phyloP scores from a whole-genome alignment of 2,888 invertebrate genomes.

The Cryptus armator region DNA sequence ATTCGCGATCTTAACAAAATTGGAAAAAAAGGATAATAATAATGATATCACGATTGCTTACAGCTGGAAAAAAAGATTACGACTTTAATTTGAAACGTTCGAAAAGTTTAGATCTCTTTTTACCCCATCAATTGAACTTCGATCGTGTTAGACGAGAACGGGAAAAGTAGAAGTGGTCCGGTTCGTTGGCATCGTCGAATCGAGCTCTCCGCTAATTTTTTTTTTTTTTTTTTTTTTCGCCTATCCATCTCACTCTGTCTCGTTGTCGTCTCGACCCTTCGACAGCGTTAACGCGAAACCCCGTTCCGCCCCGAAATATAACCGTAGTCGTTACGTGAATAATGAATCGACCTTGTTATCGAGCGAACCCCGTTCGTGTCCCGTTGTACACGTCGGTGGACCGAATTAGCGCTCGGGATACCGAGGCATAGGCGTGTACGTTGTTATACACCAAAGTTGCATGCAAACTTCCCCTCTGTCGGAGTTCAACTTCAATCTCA shows the following conservation, averaged over 20 bases:
- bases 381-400: constrained; percentile 60
- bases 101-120: background rate
- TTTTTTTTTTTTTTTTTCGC: background rate
- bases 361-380: constrained; percentile 56
- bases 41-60: too few species aligned
- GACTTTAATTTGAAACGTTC: background rate
- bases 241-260: background rate
- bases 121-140: background rate
- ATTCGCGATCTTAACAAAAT: too few species aligned
- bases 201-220: constrained; percentile 7
- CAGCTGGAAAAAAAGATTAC: background rate
- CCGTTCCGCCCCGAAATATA: constrained; percentile 64
- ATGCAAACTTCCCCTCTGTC: constrained; percentile 15
- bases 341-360: constrained; percentile 75
- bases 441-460: constrained; percentile 37
- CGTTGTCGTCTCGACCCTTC: constrained; percentile 1
- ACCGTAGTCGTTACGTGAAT: constrained; percentile 71
- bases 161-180: constrained; percentile 32
- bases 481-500: constrained; percentile 23
- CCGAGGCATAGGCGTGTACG: constrained; percentile 25
- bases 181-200: constrained; percentile 28
- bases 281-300: constrained; percentile 21
- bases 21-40: too few species aligned
- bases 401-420: constrained; percentile 72
- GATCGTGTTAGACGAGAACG: background rate